Percentiles rank a stretch among this genome's conserved stretches.
phyloP scores from a whole-genome alignment of 2,113 vertebrate genomes.

The Rhineura floridana region DNA sequence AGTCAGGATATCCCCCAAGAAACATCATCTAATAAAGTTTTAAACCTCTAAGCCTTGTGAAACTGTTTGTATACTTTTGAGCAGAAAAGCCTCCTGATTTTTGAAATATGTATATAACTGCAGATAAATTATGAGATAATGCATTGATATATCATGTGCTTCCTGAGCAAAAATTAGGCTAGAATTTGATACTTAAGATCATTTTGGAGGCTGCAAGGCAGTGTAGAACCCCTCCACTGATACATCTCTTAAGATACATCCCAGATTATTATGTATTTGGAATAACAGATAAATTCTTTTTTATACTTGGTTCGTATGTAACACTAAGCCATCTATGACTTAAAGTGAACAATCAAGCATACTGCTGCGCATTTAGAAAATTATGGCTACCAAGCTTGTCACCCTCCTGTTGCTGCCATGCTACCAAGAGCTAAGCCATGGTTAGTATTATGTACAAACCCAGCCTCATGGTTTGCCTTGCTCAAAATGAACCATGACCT shows the following conservation, averaged over 20 bases:
- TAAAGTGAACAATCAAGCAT: too few species aligned
- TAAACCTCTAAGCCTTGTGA: neutral
- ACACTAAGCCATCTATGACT: too few species aligned
- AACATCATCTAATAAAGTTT: neutral
- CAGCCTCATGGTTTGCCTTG: too few species aligned
- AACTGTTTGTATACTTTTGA: neutral
- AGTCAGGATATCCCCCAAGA: neutral
- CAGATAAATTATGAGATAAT: neutral
- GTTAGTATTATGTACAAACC: too few species aligned
- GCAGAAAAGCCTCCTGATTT: neutral
- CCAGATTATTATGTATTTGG: neutral
- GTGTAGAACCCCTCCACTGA: neutral
- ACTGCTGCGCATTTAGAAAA: too few species aligned
- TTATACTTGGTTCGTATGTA: too few species aligned
- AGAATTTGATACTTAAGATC: neutral
- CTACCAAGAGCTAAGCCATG: too few species aligned
- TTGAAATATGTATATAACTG: neutral
- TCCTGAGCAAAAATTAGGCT: neutral
- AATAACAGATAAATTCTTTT: accelerated
- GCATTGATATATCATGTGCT: too few species aligned
- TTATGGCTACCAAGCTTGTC: too few species aligned
- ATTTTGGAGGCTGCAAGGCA: neutral
- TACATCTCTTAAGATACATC: neutral
- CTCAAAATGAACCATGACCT: too few species aligned
- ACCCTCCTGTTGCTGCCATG: too few species aligned